Percentiles rank a stretch among this genome's conserved stretches.
Conservation (phyloP, 2,113 vertebrate species). For the Elgaria multicarinata region DNA sequence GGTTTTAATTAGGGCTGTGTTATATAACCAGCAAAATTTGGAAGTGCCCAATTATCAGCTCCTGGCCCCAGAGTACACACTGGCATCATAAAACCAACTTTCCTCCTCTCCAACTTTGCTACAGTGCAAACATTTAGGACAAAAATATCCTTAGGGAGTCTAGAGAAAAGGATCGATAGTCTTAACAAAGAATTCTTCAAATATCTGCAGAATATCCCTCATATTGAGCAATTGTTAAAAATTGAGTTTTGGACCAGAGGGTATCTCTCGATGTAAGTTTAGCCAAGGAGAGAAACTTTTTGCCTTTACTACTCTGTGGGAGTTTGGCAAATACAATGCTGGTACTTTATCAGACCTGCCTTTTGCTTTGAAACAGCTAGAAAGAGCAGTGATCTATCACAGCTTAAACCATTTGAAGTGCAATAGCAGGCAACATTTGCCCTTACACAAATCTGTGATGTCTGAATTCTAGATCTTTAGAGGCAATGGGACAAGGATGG, state of each 20-base stretch:
- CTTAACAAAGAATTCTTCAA: not conserved
- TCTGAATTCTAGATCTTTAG: too few species aligned
- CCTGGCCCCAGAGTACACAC: not conserved
- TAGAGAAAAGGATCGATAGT: not conserved
- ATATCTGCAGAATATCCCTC: not conserved
- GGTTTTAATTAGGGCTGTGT: rapidly evolving
- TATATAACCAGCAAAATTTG: not conserved
- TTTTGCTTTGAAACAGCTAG: too few species aligned
- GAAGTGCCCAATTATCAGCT: not conserved
- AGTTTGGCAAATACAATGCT: too few species aligned
- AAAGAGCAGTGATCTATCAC: too few species aligned
- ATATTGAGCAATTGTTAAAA: not conserved
- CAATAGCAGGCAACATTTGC: too few species aligned
- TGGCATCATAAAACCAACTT: not conserved
- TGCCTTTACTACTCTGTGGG: not conserved
- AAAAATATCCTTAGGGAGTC: not conserved
- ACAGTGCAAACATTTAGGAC: not conserved
- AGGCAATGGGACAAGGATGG: too few species aligned
- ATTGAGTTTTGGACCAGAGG: not conserved
- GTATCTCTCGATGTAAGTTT: not conserved
- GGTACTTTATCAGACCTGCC: too few species aligned
- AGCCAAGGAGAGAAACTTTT: not conserved
- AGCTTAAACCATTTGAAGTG: too few species aligned
- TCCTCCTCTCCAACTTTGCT: not conserved
- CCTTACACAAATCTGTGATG: too few species aligned